Evolutionary conservation across 2,888 invertebrate genomes (phyloP).

Genomic region (Asteroscopus sphinx): DNA sequence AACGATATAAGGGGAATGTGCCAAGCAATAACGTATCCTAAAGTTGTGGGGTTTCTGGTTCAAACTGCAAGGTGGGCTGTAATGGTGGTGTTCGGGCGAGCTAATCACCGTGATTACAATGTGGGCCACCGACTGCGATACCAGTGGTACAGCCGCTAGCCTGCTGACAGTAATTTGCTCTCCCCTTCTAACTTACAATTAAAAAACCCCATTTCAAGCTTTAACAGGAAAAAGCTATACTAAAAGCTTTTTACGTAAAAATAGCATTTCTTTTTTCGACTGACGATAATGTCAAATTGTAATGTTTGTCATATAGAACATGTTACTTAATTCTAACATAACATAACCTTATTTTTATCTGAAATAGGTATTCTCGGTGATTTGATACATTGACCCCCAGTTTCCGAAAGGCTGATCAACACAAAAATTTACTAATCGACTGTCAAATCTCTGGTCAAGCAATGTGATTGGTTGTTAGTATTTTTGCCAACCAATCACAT

Average conservation of each 20-base stretch:
- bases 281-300: background rate
- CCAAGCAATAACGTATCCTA: slow-evolving; percentile 54
- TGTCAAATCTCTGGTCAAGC: no score
- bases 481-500: no score
- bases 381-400: no score
- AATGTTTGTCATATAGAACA: no score
- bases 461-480: no score
- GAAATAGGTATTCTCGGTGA: slow-evolving; percentile 7
- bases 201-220: slow-evolving; percentile 24
- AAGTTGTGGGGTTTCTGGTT: slow-evolving; percentile 46
- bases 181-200: slow-evolving; percentile 48
- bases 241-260: background rate
- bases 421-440: no score
- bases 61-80: slow-evolving; percentile 41
- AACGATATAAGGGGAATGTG: slow-evolving; percentile 34
- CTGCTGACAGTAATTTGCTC: slow-evolving; percentile 53
- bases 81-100: slow-evolving; percentile 49
- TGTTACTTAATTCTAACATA: no score
- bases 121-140: slow-evolving; percentile 61
- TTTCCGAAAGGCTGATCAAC: no score
- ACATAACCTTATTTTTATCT: slow-evolving; percentile 5
- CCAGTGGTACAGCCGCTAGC: slow-evolving; percentile 38
- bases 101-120: slow-evolving; percentile 68
- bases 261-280: background rate
- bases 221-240: slow-evolving; percentile 31